A percentile compares a stretch with the other conserved stretches of the same genome.
Conservation (phyloP, 2,113 vertebrate species). For the Mugil cephalus region DNA sequence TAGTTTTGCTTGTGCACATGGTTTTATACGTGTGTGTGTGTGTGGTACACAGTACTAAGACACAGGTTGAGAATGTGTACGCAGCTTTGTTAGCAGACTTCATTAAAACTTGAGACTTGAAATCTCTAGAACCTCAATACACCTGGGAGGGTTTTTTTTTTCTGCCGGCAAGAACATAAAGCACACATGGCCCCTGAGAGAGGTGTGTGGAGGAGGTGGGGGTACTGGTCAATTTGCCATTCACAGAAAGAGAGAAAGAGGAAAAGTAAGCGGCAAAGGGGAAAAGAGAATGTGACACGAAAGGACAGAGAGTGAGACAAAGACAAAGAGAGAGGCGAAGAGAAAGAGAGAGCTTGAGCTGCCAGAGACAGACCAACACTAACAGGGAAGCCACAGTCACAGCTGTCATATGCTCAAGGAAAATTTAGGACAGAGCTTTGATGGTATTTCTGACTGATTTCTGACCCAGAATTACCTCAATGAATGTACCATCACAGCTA, state of each 20-base stretch:
- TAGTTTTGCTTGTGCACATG: too few relatives aligned
- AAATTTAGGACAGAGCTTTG: slow-evolving; percentile 63
- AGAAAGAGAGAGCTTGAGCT: slow-evolving; percentile 51
- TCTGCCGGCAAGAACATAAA: slow-evolving; percentile 52
- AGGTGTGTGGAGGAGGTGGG: slow-evolving; percentile 36
- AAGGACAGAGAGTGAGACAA: slow-evolving; percentile 33
- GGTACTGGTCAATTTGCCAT: slow-evolving; percentile 59
- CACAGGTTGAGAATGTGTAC: slow-evolving; percentile 10
- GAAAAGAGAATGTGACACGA: slow-evolving; percentile 20
- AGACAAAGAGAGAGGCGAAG: slow-evolving; percentile 32
- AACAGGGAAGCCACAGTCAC: slow-evolving; percentile 59
- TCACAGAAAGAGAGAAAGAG: slow-evolving; percentile 30
- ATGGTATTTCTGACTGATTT: slow-evolving; percentile 55
- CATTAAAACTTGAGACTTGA: slow-evolving; percentile 55
- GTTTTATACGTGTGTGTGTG: slow-evolving; percentile 5
- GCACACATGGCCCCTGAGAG: slow-evolving; percentile 43
- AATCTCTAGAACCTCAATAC: slow-evolving; percentile 52
- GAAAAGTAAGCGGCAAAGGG: slow-evolving; percentile 10
- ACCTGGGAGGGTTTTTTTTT: slow-evolving; percentile 41
- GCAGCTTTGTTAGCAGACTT: slow-evolving; percentile 58
- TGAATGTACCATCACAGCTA: slow-evolving; percentile 35
- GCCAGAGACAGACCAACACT: slow-evolving; percentile 41
- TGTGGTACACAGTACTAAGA: slow-evolving; percentile 1
- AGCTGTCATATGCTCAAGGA: slow-evolving; percentile 65
- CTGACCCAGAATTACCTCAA: slow-evolving; percentile 56